Evolutionary conservation across 2,888 invertebrate genomes (phyloP), one percentile per base, ranked within the genome.

Genomic region (Hirtodrosophila confusa): DNA sequence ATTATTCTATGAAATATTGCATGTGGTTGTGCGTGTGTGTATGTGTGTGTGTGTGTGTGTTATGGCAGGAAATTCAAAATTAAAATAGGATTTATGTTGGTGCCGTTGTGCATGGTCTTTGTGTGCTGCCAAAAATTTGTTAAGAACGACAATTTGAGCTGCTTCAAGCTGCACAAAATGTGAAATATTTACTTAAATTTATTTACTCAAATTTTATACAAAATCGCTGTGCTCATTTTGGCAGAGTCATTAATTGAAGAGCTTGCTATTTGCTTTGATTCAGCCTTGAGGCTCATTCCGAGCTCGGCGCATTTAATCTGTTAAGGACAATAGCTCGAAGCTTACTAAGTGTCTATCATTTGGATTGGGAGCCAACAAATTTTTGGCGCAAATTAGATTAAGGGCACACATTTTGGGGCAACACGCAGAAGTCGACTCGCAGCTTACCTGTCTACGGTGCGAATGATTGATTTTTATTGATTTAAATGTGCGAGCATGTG

Each of bases 391-490:
- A 78, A 79, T 85, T 63, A 65, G 85, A 78, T 79, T 80, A 73
- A 50, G 57, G 24, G 39, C 50, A 47, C 54, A 73, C 69, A 69
- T 62, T 69, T 73, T 44, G 27, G 24, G 64, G 12, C 12, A 43
- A 9, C 37, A 11, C 33, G 31, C 17, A 44, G 27, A 36, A 44
- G 17, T 35, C 43, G 23, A 55, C 48, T 48, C 45, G 47, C 40
- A 31, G 44, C 41, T 12, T 9, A 65, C 33, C 56, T 53, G 58
- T 49, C 56, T 39, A 47, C 62, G 44, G 24, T 45, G 75, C 66
- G 65, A 69, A 72, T 85, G 88, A 88, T 88, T 88, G 82, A 82
- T 82, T 80, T 85, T 67, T 78, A 82, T 82, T 85, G 74, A 88
- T 75, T 82, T 55, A 71, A 80, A 69, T 78, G 77, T 64, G 60